Conservation (phyloP, 2,113 vertebrate species). For the Albula goreensis region DNA sequence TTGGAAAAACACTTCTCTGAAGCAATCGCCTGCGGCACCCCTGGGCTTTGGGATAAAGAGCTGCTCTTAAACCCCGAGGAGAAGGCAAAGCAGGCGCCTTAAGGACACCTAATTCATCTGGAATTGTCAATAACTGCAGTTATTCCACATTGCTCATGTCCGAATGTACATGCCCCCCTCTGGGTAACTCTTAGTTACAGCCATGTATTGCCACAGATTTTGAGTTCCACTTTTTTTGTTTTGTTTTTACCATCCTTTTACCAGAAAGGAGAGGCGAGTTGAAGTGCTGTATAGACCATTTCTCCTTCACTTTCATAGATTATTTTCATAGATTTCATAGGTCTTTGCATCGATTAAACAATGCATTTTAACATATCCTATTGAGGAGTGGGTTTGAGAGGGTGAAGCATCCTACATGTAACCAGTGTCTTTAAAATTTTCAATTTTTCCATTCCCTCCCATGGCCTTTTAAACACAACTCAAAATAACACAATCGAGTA, state of each 20-base stretch:
- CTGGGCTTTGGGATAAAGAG: not conserved
- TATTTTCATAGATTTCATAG: too few species aligned
- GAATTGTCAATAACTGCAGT: slow-evolving; percentile 1
- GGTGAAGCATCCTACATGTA: too few species aligned
- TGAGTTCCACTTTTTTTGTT: not conserved
- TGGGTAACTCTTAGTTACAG: not conserved
- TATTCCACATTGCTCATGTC: not conserved
- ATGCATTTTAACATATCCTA: too few species aligned
- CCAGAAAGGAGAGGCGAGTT: not conserved
- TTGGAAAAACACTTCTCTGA: not conserved
- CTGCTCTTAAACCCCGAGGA: not conserved
- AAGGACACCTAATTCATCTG: not conserved
- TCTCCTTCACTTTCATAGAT: too few species aligned
- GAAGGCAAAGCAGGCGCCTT: not conserved
- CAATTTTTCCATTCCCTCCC: too few species aligned
- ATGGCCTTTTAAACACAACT: not conserved
- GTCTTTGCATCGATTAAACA: too few species aligned
- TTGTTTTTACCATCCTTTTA: not conserved
- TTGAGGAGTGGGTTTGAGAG: too few species aligned
- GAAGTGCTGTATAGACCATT: too few species aligned
- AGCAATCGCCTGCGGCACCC: slow-evolving; percentile 1
- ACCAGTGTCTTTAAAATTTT: too few species aligned
- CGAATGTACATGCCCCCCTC: not conserved
- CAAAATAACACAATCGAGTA: not conserved
- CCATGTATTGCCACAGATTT: not conserved